Evolutionary conservation across 2,797 vertebrate genomes (phyloP).

Genomic region (Cyclopterus lumpus): DNA sequence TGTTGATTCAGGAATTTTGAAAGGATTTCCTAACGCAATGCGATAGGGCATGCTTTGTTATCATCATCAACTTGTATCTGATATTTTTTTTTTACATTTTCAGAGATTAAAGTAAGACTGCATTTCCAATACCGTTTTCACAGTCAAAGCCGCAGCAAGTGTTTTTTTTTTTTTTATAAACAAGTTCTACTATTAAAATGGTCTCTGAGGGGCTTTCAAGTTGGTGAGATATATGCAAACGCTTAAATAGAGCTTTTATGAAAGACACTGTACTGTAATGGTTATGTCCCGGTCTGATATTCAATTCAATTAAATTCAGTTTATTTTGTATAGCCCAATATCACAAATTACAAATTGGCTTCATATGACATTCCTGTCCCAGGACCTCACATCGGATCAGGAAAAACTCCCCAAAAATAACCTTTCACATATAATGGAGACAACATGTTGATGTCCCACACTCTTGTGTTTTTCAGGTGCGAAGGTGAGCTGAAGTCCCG

Average conservation of each 20-base stretch:
- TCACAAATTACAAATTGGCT: too few species aligned
- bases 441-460: not conserved
- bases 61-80: not conserved
- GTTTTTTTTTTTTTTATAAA: too few species aligned
- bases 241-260: not conserved
- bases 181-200: not conserved
- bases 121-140: not conserved
- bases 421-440: not conserved
- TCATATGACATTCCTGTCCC: too few species aligned
- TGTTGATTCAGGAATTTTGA: not conserved
- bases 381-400: too few species aligned
- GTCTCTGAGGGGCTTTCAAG: not conserved
- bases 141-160: not conserved
- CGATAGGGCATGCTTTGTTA: not conserved
- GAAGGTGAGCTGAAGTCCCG: slow-evolving; percentile 48
- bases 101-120: not conserved
- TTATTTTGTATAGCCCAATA: too few species aligned
- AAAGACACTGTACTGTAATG: not conserved
- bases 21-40: not conserved
- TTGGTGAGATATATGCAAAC: not conserved
- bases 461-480: slow-evolving; percentile 56
- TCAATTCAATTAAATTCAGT: too few species aligned
- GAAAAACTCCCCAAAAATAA: too few species aligned
- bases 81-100: not conserved
- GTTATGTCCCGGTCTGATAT: not conserved